Base-by-base conservation (phyloP, 1,140 invertebrate species). In the Scaptomyza montana region DNA sequence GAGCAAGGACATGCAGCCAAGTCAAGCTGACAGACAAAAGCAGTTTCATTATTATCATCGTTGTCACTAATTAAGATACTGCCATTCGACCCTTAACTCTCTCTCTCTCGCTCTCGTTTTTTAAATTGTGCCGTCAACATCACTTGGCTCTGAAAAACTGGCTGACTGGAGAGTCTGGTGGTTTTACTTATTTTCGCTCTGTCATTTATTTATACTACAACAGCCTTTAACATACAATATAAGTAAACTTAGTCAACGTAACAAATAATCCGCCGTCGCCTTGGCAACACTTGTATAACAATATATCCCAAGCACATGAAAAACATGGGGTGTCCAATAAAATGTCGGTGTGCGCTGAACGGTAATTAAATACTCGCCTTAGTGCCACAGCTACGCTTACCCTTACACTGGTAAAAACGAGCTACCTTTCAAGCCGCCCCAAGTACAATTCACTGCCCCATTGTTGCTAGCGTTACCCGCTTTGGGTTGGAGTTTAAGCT, bases 311-410 rank as follows among this genome's bases (percentile, higher is more conserved):
- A 53, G 46, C 21, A 47, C 59, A 74, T 46, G 60, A 33, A 25
- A 30, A 30, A 57, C 19, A 28, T 30, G 33, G 41, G 25, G 16
- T 28, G 41, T 59, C 45, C 30, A 49, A 49, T 61, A 61, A 36
- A 61, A 55, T 53, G 39, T 53, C 39, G 47, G 10, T 28, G 41
- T 65, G 33, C 66, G 50, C 65, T 80, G 82, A 78, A 55, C 78
- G 84, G 81, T 86, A 86, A 86, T 86, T 86, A 86, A 86, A 87
- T 81, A 73, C 61, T 28, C 57, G 53, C 59, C 49, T n/a, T 45
- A 39, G 41, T 47, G 62, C 33, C 57, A 30, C 30, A 41, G 19
- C 55, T 47, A 16, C 16, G 16, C 16, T 16, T 45, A 56, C 70
- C 59, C 71, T 71, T 61, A 71, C 65, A 69, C 30, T 0, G 7